phyloP scores from a whole-genome alignment of 2,113 vertebrate species.

The Sprattus sprattus region DNA sequence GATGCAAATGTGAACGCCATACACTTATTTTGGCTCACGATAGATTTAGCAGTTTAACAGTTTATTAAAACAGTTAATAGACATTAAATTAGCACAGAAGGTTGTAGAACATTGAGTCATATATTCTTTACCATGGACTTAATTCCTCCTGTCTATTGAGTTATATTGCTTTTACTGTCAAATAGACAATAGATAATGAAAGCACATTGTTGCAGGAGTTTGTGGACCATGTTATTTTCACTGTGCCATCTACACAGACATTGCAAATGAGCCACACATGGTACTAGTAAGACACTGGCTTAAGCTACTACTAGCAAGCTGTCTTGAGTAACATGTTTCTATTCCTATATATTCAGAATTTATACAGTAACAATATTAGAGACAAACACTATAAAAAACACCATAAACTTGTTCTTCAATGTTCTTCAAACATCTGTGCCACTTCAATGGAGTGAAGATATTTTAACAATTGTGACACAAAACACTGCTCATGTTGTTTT shows the following conservation, averaged over 20 bases:
- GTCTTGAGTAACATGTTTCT: too few relatives aligned
- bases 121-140: neutral
- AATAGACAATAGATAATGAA: neutral
- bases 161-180: neutral
- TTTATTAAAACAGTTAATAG: too few relatives aligned
- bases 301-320: too few relatives aligned
- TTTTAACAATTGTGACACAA: neutral
- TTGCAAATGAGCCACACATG: too few relatives aligned
- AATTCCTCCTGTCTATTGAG: neutral
- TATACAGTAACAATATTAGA: too few relatives aligned
- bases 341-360: too few relatives aligned
- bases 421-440: constrained; percentile 2
- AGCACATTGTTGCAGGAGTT: too few relatives aligned
- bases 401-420: neutral
- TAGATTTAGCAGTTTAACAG: neutral
- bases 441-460: neutral
- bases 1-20: neutral
- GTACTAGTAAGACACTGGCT: too few relatives aligned
- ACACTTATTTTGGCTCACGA: neutral
- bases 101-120: neutral
- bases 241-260: too few relatives aligned
- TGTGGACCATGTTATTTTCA: too few relatives aligned
- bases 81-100: neutral
- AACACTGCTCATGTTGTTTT: neutral
- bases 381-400: too few relatives aligned